Conservation (phyloP, 2,113 vertebrate genomes). For the Myiozetetes cayanensis region DNA sequence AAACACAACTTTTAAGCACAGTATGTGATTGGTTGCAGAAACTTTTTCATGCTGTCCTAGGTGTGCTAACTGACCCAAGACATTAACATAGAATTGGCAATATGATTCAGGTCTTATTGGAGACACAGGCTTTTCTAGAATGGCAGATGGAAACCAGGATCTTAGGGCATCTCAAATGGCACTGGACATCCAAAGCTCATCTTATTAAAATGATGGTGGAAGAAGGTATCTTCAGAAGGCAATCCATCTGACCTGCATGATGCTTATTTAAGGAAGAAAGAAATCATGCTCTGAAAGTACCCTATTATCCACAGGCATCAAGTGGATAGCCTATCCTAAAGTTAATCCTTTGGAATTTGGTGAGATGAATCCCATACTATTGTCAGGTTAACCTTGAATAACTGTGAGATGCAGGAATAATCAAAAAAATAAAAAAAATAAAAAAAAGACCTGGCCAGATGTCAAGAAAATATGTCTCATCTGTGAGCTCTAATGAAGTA, state of each 20-base stretch:
- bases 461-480: slow-evolving; percentile 1
- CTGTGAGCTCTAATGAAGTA: background rate
- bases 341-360: background rate
- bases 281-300: background rate
- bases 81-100: background rate
- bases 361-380: background rate
- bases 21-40: background rate
- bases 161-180: background rate
- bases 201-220: background rate
- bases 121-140: background rate
- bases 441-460: background rate
- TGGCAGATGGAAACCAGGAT: background rate
- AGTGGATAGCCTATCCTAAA: background rate
- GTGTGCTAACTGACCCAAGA: background rate
- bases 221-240: background rate
- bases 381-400: background rate
- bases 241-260: background rate
- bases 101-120: background rate
- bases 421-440: background rate
- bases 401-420: background rate
- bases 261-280: background rate
- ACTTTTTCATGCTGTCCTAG: background rate
- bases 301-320: background rate
- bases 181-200: accelerated
- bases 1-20: background rate